Percentiles rank a stretch among this genome's conserved stretches.
Evolutionary conservation across 2,113 vertebrate genomes (phyloP).

Genomic region (Gasterosteus aculeatus): DNA sequence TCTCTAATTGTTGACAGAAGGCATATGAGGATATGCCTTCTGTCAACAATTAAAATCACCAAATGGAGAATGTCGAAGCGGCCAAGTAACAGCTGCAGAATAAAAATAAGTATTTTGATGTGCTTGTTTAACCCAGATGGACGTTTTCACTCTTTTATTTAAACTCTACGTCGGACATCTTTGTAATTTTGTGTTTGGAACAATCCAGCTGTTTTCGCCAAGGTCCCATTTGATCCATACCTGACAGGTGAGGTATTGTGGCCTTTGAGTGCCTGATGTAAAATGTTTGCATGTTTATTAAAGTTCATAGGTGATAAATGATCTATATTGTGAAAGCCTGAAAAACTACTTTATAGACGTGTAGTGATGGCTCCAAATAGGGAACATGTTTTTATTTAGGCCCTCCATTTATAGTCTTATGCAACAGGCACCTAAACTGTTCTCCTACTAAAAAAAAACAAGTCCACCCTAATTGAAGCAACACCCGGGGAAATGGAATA

Average conservation of each 20-base stretch:
- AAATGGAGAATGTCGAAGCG: not conserved
- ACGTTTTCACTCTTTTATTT: not conserved
- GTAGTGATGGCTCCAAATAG: not conserved
- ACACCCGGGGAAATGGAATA: conserved; percentile 38
- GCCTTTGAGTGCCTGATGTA: not conserved
- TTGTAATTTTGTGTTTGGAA: not conserved
- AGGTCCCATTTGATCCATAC: not conserved
- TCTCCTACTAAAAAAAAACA: not conserved
- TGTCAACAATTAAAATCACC: too few species aligned
- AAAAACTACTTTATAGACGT: not conserved
- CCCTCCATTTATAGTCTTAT: not conserved
- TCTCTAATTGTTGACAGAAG: not conserved
- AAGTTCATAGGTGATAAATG: not conserved
- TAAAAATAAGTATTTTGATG: conserved; percentile 12
- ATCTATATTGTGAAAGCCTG: not conserved
- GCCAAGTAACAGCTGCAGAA: conserved; percentile 39
- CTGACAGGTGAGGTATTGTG: not conserved
- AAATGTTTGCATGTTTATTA: not conserved
- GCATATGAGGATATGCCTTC: not conserved
- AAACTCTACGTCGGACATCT: not conserved
- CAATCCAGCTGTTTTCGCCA: not conserved
- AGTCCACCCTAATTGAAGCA: not conserved
- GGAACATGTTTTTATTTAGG: not conserved
- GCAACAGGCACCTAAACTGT: not conserved
- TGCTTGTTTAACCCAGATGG: conserved; percentile 36